Evolutionary conservation across 2,797 vertebrate species (phyloP).

Genomic region (Hemitrygon akajei): DNA sequence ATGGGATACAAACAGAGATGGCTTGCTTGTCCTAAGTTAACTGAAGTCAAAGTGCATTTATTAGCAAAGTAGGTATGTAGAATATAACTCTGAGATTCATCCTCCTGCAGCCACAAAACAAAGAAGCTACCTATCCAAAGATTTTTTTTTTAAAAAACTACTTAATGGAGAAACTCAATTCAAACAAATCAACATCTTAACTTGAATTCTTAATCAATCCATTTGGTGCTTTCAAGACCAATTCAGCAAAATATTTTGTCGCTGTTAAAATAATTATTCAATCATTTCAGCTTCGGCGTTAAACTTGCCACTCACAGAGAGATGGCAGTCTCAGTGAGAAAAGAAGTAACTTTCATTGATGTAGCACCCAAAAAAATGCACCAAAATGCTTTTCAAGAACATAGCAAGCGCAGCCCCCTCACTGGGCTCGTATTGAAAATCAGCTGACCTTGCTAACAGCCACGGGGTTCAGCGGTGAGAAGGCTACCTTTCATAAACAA

Average conservation of each 20-base stretch:
- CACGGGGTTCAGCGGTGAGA: too few species aligned
- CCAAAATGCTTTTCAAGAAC: not conserved
- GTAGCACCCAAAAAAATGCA: not conserved
- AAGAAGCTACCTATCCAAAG: not conserved
- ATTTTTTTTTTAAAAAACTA: not conserved
- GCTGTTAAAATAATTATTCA: not conserved
- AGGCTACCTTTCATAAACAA: too few species aligned
- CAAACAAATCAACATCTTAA: not conserved
- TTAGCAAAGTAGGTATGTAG: too few species aligned
- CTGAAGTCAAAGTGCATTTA: not conserved
- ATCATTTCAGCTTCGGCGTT: not conserved
- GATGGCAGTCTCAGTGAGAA: not conserved
- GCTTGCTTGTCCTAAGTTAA: not conserved
- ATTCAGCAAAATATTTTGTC: not conserved
- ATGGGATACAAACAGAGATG: not conserved
- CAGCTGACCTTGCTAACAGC: too few species aligned
- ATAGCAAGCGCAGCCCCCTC: not conserved
- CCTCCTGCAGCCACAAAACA: too few species aligned
- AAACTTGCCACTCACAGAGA: not conserved
- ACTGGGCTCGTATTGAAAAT: too few species aligned
- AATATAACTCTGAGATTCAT: too few species aligned
- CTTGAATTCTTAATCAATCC: not conserved
- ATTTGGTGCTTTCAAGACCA: not conserved
- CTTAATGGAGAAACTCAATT: not conserved
- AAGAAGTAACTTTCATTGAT: not conserved